Conservation (phyloP, 2,797 vertebrate genomes). For the Megaceryle alcyon region DNA sequence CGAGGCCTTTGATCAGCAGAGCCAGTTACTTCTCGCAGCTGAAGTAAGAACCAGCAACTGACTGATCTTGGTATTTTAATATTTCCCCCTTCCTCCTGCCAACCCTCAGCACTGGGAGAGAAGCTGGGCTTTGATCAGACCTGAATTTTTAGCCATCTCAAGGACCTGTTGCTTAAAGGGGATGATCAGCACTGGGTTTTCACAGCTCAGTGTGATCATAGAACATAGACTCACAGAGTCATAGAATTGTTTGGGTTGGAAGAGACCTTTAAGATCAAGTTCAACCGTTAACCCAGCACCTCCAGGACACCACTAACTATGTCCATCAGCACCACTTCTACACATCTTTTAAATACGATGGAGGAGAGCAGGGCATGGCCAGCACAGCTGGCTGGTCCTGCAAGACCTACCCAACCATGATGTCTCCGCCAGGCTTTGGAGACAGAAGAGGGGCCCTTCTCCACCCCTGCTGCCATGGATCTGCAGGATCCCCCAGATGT, state of each 20-base stretch:
- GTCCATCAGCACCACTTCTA: not conserved
- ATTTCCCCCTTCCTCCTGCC: slow-evolving; percentile 1
- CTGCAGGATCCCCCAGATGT: not conserved
- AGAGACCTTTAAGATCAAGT: not conserved
- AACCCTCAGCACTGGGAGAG: not conserved
- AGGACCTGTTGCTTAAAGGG: not conserved
- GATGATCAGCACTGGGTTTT: not conserved
- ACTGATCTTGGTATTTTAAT: slow-evolving; percentile 41
- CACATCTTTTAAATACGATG: not conserved
- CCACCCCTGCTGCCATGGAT: not conserved
- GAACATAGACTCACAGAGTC: not conserved
- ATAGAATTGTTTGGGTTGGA: not conserved
- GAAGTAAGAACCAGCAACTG: not conserved
- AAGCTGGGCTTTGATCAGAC: not conserved
- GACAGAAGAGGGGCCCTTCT: not conserved
- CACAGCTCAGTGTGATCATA: rapidly evolving
- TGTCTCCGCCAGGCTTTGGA: not conserved
- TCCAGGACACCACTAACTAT: not conserved
- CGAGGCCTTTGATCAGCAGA: slow-evolving; percentile 34
- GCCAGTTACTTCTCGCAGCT: not conserved
- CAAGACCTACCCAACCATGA: rapidly evolving
- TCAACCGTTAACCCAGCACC: not conserved
- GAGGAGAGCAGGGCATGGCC: not conserved
- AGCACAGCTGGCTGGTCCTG: not conserved
- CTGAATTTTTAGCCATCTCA: not conserved